phyloP scores from a whole-genome alignment of 1,140 invertebrate species.

The Coptotermes formosanus region DNA sequence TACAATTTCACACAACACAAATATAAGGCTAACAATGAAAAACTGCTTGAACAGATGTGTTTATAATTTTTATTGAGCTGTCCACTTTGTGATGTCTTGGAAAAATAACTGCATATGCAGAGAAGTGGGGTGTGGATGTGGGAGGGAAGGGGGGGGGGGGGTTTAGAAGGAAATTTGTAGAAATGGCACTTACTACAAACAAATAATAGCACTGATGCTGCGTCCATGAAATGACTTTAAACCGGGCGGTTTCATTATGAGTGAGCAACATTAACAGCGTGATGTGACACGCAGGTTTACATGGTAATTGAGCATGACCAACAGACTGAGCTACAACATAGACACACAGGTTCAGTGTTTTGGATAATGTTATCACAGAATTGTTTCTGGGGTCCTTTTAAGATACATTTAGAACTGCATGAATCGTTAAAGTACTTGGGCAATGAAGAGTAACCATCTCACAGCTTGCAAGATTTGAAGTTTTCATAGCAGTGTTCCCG shows the following conservation, averaged over 20 bases:
- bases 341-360: conserved; percentile 4
- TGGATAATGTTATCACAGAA: not conserved
- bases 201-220: conserved; percentile 9
- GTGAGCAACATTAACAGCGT: conserved; percentile 13
- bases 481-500: too few species aligned
- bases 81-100: not conserved
- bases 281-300: not conserved
- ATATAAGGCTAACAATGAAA: not conserved
- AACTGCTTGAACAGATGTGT: not conserved
- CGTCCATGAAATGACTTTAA: conserved; percentile 18
- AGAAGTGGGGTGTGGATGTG: not conserved
- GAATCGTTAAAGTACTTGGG: too few species aligned
- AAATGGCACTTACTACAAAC: conserved; percentile 8
- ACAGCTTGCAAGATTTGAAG: too few species aligned
- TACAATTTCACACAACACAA: not conserved
- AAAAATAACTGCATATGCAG: not conserved
- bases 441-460: too few species aligned
- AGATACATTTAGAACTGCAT: not conserved
- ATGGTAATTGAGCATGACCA: conserved; percentile 7
- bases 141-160: too few species aligned
- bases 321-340: conserved; percentile 14
- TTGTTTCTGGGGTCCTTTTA: not conserved
- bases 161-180: not conserved
- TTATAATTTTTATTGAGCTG: not conserved
- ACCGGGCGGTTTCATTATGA: not conserved